Conservation (phyloP, 2,888 invertebrate species). For the Hypsopygia costalis region DNA sequence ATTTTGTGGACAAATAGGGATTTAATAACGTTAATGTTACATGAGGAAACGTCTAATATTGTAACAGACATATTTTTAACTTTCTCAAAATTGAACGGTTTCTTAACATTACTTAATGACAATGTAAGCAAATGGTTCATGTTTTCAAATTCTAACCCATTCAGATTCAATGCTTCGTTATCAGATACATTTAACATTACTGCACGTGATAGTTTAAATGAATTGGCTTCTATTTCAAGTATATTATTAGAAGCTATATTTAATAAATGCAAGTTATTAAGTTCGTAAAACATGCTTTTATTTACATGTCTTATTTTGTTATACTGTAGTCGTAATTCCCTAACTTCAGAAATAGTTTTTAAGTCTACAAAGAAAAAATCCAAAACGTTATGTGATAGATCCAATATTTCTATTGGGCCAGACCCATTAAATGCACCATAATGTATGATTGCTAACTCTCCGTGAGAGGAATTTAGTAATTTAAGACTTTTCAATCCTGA, state of each 20-base stretch:
- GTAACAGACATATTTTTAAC: conserved; percentile 10
- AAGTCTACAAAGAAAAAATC: conserved; percentile 19
- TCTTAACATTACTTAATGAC: conserved; percentile 17
- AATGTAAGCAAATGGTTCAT: conserved; percentile 15
- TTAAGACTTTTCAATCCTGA: conserved; percentile 10
- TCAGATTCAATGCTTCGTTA: conserved; percentile 15
- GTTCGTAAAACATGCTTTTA: conserved; percentile 16
- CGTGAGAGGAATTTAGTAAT: conserved; percentile 17
- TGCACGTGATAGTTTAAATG: conserved; percentile 12
- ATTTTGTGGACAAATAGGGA: conserved; percentile 16
- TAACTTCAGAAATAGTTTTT: conserved; percentile 14
- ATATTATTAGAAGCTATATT: conserved; percentile 21
- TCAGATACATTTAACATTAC: conserved; percentile 19
- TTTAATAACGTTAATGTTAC: conserved; percentile 19
- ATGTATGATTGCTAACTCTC: conserved; percentile 17
- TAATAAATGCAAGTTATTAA: conserved; percentile 16
- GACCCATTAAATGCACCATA: conserved; percentile 18
- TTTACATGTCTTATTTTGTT: conserved; percentile 18
- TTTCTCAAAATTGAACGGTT: conserved; percentile 15
- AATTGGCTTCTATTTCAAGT: conserved; percentile 12
- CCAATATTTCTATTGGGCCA: conserved; percentile 18
- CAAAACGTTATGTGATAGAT: conserved; percentile 21
- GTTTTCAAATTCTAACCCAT: conserved; percentile 18
- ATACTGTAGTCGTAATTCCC: conserved; percentile 20
- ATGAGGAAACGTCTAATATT: conserved; percentile 18